phyloP scores from a whole-genome alignment of 2,797 vertebrate genomes.

The Holocentrus rufus region DNA sequence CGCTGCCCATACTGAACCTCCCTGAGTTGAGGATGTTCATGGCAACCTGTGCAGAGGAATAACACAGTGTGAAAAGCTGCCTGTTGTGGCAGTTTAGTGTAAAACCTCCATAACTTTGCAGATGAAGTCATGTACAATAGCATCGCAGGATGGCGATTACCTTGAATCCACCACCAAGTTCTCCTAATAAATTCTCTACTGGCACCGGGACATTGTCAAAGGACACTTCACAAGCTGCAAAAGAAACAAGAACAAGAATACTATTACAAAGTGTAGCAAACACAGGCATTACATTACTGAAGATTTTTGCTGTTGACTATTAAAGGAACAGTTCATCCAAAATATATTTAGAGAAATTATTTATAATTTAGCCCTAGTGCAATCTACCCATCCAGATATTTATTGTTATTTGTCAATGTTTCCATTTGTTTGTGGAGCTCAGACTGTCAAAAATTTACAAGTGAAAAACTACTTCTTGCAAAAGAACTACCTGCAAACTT shows the following conservation, averaged over 20 bases:
- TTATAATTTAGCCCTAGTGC: too few species aligned
- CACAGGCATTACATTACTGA: too few species aligned
- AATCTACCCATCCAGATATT: too few species aligned
- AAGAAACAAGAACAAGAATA: conserved; percentile 21
- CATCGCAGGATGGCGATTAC: conserved; percentile 70
- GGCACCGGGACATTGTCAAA: conserved; percentile 95
- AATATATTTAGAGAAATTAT: too few species aligned
- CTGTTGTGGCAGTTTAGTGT: neutral
- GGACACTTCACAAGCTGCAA: conserved; percentile 90
- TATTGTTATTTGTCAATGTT: too few species aligned
- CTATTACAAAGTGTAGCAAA: too few species aligned
- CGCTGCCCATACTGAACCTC: conserved; percentile 95
- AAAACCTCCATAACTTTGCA: neutral
- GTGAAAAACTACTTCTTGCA: too few species aligned
- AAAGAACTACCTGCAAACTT: too few species aligned
- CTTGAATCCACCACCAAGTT: conserved; percentile 95
- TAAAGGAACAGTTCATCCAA: too few species aligned
- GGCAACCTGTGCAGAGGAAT: conserved; percentile 83
- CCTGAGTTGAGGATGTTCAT: conserved; percentile 97
- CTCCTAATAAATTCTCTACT: conserved; percentile 93
- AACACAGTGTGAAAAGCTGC: conserved; percentile 3
- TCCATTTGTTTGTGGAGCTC: too few species aligned
- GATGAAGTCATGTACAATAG: neutral
- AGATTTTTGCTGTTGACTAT: too few species aligned
- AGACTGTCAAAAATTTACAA: too few species aligned